A percentile compares a stretch with the other conserved stretches of the same genome.
Evolutionary conservation across 2,888 invertebrate species (phyloP).

Genomic region (Serripes groenlandicus): DNA sequence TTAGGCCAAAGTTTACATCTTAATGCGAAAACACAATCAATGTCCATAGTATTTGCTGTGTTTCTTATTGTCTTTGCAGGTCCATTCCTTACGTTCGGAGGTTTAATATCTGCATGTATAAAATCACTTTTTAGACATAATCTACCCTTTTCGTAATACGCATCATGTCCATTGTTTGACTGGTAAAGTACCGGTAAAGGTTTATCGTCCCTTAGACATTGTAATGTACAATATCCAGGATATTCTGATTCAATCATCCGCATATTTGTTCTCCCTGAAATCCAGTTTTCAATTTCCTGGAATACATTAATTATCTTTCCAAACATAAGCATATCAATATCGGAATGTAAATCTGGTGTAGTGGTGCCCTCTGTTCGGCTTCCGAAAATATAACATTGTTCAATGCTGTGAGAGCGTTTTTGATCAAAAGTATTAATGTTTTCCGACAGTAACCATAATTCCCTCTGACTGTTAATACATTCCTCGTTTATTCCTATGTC

Average conservation of each 20-base stretch:
- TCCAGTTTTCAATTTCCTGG: conserved; percentile 10
- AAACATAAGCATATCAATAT: conserved; percentile 7
- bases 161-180: neutral
- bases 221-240: conserved; percentile 7
- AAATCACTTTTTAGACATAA: neutral
- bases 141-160: neutral
- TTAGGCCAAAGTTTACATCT: conserved; percentile 5
- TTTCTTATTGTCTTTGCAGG: neutral
- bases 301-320: neutral
- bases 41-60: neutral
- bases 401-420: no score
- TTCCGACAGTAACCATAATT: neutral
- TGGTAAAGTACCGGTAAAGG: neutral
- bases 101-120: neutral
- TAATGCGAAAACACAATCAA: conserved; percentile 1
- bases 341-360: conserved; percentile 11
- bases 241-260: neutral
- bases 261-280: conserved; percentile 6
- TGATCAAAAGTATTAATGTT: neutral
- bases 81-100: neutral
- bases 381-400: conserved; percentile 7
- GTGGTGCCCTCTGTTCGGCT: conserved; percentile 38
- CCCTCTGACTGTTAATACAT: neutral
- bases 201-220: neutral
- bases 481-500: conserved; percentile 28